Conservation (phyloP, 2,797 vertebrate species). For the Myripristis jacobus region DNA sequence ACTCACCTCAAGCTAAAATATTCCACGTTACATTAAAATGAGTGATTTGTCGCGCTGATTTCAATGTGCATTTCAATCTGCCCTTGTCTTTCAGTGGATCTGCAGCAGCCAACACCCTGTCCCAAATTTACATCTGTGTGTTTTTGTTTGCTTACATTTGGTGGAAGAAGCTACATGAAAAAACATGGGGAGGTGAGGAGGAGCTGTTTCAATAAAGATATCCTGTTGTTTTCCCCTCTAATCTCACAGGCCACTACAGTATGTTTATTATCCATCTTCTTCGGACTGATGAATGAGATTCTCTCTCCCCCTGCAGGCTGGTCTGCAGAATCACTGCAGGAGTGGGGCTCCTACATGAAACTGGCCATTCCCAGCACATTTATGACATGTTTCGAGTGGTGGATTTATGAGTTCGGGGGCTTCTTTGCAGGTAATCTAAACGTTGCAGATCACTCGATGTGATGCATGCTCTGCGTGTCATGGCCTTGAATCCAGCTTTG, state of each 20-base stretch:
- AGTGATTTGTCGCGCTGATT: neutral
- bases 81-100: constrained; percentile 85
- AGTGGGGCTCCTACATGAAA: constrained; percentile 90
- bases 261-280: constrained; percentile 6
- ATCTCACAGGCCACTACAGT: neutral
- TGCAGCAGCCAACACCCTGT: constrained; percentile 88
- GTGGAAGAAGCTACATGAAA: constrained; percentile 87
- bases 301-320: constrained; percentile 86
- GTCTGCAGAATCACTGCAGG: constrained; percentile 88
- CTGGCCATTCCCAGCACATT: constrained; percentile 91
- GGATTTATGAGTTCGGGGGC: constrained; percentile 93
- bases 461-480: neutral
- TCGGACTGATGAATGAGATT: constrained; percentile 34
- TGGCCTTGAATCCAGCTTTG: neutral
- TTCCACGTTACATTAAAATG: neutral
- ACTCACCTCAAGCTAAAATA: neutral
- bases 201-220: constrained; percentile 6
- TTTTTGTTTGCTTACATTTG: constrained; percentile 87
- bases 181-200: constrained; percentile 91
- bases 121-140: constrained; percentile 83
- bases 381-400: constrained; percentile 95
- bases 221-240: neutral
- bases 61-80: neutral
- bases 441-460: neutral
- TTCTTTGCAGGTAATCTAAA: constrained; percentile 88